Conservation (phyloP, 1,140 invertebrate species). For the Drosophila lini region DNA sequence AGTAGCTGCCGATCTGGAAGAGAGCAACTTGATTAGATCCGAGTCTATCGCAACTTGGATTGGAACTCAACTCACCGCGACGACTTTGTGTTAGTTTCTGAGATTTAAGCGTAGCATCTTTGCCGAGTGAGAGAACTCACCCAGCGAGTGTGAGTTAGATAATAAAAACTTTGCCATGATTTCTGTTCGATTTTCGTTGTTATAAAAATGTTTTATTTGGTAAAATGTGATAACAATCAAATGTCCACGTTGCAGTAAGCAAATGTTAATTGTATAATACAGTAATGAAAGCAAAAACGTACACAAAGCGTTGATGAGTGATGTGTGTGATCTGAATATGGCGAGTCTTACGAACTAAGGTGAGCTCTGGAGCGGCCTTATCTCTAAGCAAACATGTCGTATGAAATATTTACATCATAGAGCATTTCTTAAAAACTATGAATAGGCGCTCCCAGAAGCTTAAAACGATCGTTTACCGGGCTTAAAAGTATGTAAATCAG, state of each 20-base stretch:
- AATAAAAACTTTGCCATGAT: conserved; percentile 67
- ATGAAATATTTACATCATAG: conserved; percentile 70
- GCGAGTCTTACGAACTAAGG: conserved; percentile 27
- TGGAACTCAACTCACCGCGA: conserved; percentile 75
- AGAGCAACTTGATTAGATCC: conserved; percentile 31
- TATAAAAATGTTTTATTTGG: conserved; percentile 63
- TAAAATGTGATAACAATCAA: conserved; percentile 70
- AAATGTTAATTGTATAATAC: conserved; percentile 73
- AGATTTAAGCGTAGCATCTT: conserved; percentile 52
- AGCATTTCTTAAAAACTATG: conserved; percentile 27
- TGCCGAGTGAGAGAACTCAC: conserved; percentile 14
- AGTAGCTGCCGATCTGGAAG: conserved; percentile 89
- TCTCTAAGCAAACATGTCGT: conserved; percentile 47
- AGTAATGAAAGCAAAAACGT: conserved; percentile 80
- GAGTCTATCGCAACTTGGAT: conserved; percentile 1
- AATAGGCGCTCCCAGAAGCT: conserved; percentile 29
- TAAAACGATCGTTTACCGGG: conserved; percentile 25
- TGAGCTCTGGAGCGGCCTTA: conserved; percentile 37
- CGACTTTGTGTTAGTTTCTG: conserved; percentile 82
- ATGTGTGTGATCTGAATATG: conserved; percentile 47
- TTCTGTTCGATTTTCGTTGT: conserved; percentile 44
- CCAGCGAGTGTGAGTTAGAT: conserved; percentile 55
- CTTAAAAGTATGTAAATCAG: conserved; percentile 29
- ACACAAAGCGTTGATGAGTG: conserved; percentile 83
- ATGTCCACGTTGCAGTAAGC: conserved; percentile 54